Percentiles rank a stretch among this genome's conserved stretches.
These are phyloP conservation scores for Pseudorectes ferrugineus DNA, from an alignment of 2,113 vertebrate genomes.

Conservation along the genomic window DNA sequence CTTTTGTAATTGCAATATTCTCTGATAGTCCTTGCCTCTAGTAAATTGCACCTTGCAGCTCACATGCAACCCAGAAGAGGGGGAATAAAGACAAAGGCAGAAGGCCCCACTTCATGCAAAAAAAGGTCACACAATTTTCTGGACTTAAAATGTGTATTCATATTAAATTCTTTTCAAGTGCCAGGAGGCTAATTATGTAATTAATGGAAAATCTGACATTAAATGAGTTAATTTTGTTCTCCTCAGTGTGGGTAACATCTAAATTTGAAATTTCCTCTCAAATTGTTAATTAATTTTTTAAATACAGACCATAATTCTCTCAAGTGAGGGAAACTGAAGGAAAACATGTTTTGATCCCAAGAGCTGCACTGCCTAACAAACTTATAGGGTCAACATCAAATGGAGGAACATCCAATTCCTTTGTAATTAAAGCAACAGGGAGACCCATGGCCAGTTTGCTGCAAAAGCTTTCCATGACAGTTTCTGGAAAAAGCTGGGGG, in stretches of 20 bases:
- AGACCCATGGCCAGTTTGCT: background rate
- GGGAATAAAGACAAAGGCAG: background rate
- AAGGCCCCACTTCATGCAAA: background rate
- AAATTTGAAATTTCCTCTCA: slow-evolving; percentile 22
- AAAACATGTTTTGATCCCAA: background rate
- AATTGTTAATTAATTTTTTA: slow-evolving; percentile 43
- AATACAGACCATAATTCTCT: background rate
- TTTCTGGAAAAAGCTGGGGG: background rate
- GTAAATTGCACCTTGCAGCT: background rate
- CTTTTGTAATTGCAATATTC: background rate
- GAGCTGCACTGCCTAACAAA: background rate
- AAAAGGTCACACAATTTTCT: background rate
- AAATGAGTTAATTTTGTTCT: slow-evolving; percentile 30
- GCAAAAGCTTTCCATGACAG: background rate
- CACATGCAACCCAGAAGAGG: background rate
- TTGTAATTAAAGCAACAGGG: background rate
- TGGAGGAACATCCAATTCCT: background rate
- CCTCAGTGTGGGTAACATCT: background rate
- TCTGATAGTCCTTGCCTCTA: background rate
- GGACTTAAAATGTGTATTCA: background rate
- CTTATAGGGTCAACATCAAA: background rate
- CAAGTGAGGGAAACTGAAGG: background rate
- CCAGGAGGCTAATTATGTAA: background rate
- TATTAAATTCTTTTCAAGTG: background rate
- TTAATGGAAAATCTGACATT: background rate